Conservation (phyloP, 2,888 invertebrate species). For the Diadromus collaris region DNA sequence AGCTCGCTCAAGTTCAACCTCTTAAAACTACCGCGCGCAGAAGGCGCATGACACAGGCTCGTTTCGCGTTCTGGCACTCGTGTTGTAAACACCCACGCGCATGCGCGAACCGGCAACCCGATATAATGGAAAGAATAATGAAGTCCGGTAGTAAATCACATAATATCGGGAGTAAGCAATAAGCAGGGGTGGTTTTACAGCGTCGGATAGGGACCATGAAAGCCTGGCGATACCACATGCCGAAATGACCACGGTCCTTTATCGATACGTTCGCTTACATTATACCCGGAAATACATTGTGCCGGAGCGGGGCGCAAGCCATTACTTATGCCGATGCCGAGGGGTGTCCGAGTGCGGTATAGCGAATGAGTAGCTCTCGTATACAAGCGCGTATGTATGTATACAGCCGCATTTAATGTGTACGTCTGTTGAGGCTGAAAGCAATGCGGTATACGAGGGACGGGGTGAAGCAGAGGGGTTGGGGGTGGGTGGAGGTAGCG, state of each 20-base stretch:
- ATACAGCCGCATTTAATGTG: conserved; percentile 45
- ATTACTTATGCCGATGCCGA: conserved; percentile 61
- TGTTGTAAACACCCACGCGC: neutral
- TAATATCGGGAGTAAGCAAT: conserved; percentile 13
- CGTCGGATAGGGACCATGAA: conserved; percentile 18
- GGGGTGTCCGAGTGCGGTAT: conserved; percentile 39
- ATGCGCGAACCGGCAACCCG: neutral
- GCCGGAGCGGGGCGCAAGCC: conserved; percentile 50
- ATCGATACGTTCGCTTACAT: conserved; percentile 68
- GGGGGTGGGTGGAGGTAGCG: conserved; percentile 36
- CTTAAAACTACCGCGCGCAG: conserved; percentile 28
- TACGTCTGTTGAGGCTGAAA: conserved; percentile 44
- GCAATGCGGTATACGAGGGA: conserved; percentile 38
- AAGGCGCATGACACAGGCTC: neutral
- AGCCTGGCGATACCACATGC: conserved; percentile 46
- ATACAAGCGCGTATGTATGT: conserved; percentile 31
- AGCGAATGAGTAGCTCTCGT: conserved; percentile 52
- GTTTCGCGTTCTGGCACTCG: conserved; percentile 1
- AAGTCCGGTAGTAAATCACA: conserved; percentile 26
- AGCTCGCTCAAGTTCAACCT: conserved; percentile 31
- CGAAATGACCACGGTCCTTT: conserved; percentile 61
- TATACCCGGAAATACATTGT: conserved; percentile 66
- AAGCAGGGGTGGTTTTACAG: neutral
- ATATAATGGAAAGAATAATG: conserved; percentile 12
- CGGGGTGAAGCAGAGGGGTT: too few relatives aligned